phyloP scores from a whole-genome alignment of 2,797 vertebrate species.

The Syndactyla subalaris region DNA sequence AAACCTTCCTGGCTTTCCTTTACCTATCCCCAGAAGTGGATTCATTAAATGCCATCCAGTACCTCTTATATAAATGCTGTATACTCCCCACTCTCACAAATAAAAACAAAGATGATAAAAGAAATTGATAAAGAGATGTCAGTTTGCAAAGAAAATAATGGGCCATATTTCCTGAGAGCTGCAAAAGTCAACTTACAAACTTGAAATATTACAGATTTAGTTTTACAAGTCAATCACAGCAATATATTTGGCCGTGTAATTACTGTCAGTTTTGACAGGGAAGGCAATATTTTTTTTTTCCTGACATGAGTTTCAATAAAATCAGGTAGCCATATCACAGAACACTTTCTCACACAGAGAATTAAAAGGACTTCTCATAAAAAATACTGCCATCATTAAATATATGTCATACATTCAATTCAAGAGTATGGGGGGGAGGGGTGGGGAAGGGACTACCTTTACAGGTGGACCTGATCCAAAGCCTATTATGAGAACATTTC shows the following conservation, averaged over 20 bases:
- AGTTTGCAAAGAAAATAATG: slow-evolving; percentile 34
- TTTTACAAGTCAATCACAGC: slow-evolving; percentile 63
- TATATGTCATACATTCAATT: slow-evolving; percentile 26
- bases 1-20: slow-evolving; percentile 34
- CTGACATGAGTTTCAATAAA: slow-evolving; percentile 56
- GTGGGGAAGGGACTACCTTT: not conserved
- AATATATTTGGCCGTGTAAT: slow-evolving; percentile 56
- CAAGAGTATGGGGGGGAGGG: not conserved
- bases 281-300: slow-evolving; percentile 42
- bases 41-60: slow-evolving; percentile 16
- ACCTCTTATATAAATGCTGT: not conserved
- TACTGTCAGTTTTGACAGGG: slow-evolving; percentile 64
- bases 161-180: slow-evolving; percentile 41
- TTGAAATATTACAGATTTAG: slow-evolving; percentile 59
- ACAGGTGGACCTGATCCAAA: not conserved
- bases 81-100: not conserved
- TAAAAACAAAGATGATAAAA: slow-evolving; percentile 41
- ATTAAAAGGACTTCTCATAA: slow-evolving; percentile 50
- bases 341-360: slow-evolving; percentile 49
- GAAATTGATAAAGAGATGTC: slow-evolving; percentile 37
- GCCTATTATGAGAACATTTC: not conserved
- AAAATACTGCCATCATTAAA: slow-evolving; percentile 34
- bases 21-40: slow-evolving; percentile 2
- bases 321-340: slow-evolving; percentile 50
- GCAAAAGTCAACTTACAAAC: slow-evolving; percentile 1